Base-by-base conservation (phyloP, 64 coral and sea anemone genomes). In the Montipora cactus region DNA sequence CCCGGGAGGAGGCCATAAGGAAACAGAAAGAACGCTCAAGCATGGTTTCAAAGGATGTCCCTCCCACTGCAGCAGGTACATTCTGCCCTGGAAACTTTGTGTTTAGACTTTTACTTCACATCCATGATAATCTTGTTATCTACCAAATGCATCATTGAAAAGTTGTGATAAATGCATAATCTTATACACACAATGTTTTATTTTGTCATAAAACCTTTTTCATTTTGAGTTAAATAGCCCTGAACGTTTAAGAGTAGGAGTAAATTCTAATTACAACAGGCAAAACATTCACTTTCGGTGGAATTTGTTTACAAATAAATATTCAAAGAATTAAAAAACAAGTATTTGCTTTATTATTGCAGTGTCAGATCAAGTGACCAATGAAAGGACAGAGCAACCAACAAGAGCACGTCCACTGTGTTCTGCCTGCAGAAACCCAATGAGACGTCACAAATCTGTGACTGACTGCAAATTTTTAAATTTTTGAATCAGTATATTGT, bases 11-110 rank as follows among this genome's bases (percentile, higher is more conserved):
- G 48, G 69, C 48, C 44, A 74, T 75, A 48, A 49, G 47, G 47
- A 75, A 88, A 88, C 47, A 76, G 7, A 64, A 18, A 6, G 81
- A 64, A 44, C 55, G 4, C 20, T 57, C 50, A 59, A 11, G 8
- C 59, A 64, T 64, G 8, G 59, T 64, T 7, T 7, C 14, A 15
- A 64, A 64, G 25, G 59, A 84, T 84, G 81, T 84, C 3, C 81
- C 81, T 52, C 48, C 81, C 59, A 84, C 81, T 8, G 19, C 81
- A 84, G 14, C 77, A 47, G 45, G 77, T 79, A 79, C 44, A 53
- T 79, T 5, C 52, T 11, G 10, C 4, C n/a, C 25, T 71, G n/a
- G 8, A 71, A 71, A n/a, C 67, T 5, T 71, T 53, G 23, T 25
- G 23, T 25, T 25, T 25, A 25, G 23, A 25, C 23, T 25, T 25